These are phyloP conservation scores for Netelia melanura DNA, from an alignment of 2,888 invertebrate genomes.

Conservation along the genomic window DNA sequence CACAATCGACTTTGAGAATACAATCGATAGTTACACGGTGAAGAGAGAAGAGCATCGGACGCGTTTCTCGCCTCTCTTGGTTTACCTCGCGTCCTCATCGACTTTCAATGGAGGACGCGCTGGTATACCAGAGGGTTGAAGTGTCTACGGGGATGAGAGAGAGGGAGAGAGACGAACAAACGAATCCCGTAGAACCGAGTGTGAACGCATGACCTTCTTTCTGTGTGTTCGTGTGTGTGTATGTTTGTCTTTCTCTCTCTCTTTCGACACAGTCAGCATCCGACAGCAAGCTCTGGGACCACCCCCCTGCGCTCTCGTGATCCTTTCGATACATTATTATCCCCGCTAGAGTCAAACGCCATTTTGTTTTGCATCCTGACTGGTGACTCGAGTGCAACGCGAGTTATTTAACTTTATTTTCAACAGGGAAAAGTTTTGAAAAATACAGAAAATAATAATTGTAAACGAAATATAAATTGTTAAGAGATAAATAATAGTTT, in stretches of 20 bases:
- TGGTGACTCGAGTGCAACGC: constrained; percentile 69
- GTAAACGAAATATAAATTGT: not conserved
- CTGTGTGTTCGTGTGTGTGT: not conserved
- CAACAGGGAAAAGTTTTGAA: not conserved
- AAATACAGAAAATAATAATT: not conserved
- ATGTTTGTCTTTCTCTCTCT: constrained; percentile 17
- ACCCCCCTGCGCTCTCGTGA: constrained; percentile 47
- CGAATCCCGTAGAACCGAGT: constrained; percentile 38
- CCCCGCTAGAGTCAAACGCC: constrained; percentile 56
- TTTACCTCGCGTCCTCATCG: constrained; percentile 72
- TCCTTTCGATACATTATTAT: constrained; percentile 58
- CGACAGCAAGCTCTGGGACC: constrained; percentile 29
- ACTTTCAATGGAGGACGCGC: constrained; percentile 72
- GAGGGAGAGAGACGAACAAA: constrained; percentile 36
- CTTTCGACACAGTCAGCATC: constrained; percentile 57
- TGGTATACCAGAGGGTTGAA: constrained; percentile 55
- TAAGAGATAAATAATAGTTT: too few relatives aligned
- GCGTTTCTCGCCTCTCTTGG: constrained; percentile 48
- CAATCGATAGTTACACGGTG: constrained; percentile 56
- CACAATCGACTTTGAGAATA: constrained; percentile 40
- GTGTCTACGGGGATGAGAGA: constrained; percentile 62
- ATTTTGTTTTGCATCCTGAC: constrained; percentile 81
- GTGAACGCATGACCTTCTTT: constrained; percentile 34
- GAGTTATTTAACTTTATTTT: constrained; percentile 9
- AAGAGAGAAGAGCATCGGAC: constrained; percentile 37